Evolutionary conservation across 1,140 invertebrate species (phyloP).

Genomic region (Trichogramma pretiosum): DNA sequence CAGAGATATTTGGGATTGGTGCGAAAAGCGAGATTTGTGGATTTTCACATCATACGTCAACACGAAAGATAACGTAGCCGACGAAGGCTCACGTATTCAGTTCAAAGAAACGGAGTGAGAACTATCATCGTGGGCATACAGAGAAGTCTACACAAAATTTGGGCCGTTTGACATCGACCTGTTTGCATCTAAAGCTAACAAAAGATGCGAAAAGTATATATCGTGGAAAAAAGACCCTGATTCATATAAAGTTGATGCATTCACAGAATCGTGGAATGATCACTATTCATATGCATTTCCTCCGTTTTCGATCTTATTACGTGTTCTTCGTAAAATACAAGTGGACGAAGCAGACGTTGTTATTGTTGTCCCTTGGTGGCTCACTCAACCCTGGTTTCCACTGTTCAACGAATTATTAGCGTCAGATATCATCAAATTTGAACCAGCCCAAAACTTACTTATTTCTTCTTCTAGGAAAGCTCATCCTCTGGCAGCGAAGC

Average conservation of each 20-base stretch:
- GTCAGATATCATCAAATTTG: background rate
- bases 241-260: background rate
- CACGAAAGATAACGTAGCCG: background rate
- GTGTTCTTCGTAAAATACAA: background rate
- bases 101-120: background rate
- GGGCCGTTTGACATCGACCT: background rate
- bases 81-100: background rate
- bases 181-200: background rate
- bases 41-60: background rate
- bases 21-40: background rate
- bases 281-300: background rate
- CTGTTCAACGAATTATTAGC: background rate
- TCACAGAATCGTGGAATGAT: background rate
- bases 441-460: background rate
- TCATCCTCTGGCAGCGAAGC: constrained; percentile 19
- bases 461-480: constrained; percentile 18
- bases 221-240: background rate
- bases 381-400: background rate
- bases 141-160: background rate
- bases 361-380: background rate
- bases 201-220: background rate
- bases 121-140: background rate
- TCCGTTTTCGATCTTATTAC: background rate
- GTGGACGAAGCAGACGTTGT: background rate
- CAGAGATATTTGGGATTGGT: background rate